phyloP scores from a whole-genome alignment of 2,113 vertebrate species.

The Callopanchax toddi region DNA sequence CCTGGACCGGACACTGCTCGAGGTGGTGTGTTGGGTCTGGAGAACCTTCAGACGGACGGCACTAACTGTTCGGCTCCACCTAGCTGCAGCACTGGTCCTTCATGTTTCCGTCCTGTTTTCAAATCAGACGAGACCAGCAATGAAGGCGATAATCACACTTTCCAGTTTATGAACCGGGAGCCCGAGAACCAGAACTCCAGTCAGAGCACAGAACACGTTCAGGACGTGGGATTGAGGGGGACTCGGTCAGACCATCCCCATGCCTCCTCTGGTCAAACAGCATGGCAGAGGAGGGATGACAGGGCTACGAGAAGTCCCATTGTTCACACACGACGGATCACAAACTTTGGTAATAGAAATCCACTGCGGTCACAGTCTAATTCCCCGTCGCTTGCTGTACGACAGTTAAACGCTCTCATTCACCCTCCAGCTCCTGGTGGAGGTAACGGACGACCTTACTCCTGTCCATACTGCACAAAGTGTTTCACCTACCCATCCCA shows the following conservation, averaged over 20 bases:
- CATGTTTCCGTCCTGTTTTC: slow-evolving; percentile 54
- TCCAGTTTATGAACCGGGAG: slow-evolving; percentile 66
- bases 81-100: slow-evolving; percentile 20
- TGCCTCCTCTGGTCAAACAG: slow-evolving; percentile 28
- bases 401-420: slow-evolving; percentile 48
- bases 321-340: slow-evolving; percentile 35
- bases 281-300: slow-evolving; percentile 59
- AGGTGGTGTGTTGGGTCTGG: slow-evolving; percentile 37
- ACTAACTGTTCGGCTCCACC: slow-evolving; percentile 49
- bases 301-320: slow-evolving; percentile 33
- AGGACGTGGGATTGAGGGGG: slow-evolving; percentile 26
- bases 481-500: slow-evolving; percentile 76
- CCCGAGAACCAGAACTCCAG: slow-evolving; percentile 40
- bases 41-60: slow-evolving; percentile 56
- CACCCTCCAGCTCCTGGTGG: slow-evolving; percentile 39
- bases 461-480: slow-evolving; percentile 74
- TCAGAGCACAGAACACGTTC: slow-evolving; percentile 43
- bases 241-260: slow-evolving; percentile 41
- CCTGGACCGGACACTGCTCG: slow-evolving; percentile 46
- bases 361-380: slow-evolving; percentile 64
- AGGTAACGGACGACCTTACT: slow-evolving; percentile 66
- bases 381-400: slow-evolving; percentile 44
- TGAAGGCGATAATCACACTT: slow-evolving; percentile 51
- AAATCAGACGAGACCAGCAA: slow-evolving; percentile 59
- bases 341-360: slow-evolving; percentile 52